These are phyloP conservation scores for Adoxophyes honmai DNA, from an alignment of 1,140 invertebrate genomes.

Conservation along the genomic window DNA sequence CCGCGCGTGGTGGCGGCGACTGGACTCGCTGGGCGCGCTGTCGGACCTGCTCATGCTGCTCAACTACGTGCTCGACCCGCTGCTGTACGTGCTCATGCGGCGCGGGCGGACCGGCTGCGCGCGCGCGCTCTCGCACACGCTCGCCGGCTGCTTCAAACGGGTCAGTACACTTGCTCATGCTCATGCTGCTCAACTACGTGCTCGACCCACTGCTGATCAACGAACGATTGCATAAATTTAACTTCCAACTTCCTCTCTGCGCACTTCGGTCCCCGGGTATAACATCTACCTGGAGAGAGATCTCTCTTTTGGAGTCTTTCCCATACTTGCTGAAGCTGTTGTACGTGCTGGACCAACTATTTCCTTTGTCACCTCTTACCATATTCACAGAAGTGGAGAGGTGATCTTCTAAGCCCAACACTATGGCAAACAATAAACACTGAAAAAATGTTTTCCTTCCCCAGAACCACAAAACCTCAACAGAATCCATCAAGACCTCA, in stretches of 20 bases:
- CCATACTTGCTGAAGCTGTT: not conserved
- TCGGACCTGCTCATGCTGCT: slow-evolving; percentile 88
- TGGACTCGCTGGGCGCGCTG: slow-evolving; percentile 73
- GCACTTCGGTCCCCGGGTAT: too few species aligned
- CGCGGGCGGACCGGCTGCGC: slow-evolving; percentile 49
- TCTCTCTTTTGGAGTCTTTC: too few species aligned
- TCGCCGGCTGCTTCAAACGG: slow-evolving; percentile 57
- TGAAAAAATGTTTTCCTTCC: not conserved
- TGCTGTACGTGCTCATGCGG: slow-evolving; percentile 87
- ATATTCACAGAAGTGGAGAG: too few species aligned
- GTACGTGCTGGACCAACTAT: too few species aligned
- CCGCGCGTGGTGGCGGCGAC: slow-evolving; percentile 26
- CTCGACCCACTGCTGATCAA: too few species aligned
- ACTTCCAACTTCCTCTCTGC: too few species aligned
- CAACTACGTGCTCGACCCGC: slow-evolving; percentile 90
- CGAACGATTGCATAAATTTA: too few species aligned
- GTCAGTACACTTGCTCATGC: slow-evolving; percentile 64
- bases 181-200: not conserved
- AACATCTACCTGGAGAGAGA: too few species aligned
- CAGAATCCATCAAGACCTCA: slow-evolving; percentile 65
- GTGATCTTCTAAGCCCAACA: too few species aligned
- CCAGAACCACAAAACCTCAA: slow-evolving; percentile 63
- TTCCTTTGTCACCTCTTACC: too few species aligned
- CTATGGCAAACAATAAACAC: too few species aligned
- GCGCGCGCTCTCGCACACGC: slow-evolving; percentile 38